These are phyloP conservation scores for Acipenser oxyrinchus DNA, from an alignment of 2,797 vertebrate genomes.

Conservation along the genomic window DNA sequence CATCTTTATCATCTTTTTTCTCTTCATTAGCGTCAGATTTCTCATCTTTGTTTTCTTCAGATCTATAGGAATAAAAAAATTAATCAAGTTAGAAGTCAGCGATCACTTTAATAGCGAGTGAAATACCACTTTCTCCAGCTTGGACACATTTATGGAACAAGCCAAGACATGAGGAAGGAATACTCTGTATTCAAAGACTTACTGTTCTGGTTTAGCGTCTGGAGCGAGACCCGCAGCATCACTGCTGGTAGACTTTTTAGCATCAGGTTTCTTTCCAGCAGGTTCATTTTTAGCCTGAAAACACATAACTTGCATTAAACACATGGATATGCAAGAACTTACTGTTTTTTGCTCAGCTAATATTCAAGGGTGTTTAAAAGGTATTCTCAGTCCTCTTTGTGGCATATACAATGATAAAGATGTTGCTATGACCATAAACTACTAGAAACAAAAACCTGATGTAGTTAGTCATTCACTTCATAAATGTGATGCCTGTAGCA, in stretches of 20 bases:
- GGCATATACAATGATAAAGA: no score
- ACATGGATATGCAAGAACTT: no score
- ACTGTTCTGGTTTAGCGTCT: slow-evolving; percentile 75
- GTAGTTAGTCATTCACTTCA: no score
- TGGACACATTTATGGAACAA: neutral
- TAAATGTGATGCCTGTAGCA: no score
- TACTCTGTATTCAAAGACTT: slow-evolving; percentile 12
- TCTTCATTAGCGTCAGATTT: slow-evolving; percentile 63
- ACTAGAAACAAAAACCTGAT: no score
- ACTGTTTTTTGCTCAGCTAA: neutral
- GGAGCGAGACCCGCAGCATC: slow-evolving; percentile 68
- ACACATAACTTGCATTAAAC: neutral
- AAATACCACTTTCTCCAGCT: neutral
- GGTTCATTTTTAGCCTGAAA: slow-evolving; percentile 93
- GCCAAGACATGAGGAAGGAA: neutral
- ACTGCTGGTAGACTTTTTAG: slow-evolving; percentile 52
- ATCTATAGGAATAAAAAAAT: slow-evolving; percentile 31
- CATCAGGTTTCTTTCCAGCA: slow-evolving; percentile 77
- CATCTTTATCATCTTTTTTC: slow-evolving; percentile 66
- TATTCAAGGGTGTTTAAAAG: no score
- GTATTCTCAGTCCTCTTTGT: no score
- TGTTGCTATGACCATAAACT: no score
- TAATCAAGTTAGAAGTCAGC: neutral
- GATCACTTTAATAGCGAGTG: neutral
- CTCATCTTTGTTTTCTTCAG: slow-evolving; percentile 67